phyloP scores from a whole-genome alignment of 2,113 vertebrate species.

The Nestor notabilis region DNA sequence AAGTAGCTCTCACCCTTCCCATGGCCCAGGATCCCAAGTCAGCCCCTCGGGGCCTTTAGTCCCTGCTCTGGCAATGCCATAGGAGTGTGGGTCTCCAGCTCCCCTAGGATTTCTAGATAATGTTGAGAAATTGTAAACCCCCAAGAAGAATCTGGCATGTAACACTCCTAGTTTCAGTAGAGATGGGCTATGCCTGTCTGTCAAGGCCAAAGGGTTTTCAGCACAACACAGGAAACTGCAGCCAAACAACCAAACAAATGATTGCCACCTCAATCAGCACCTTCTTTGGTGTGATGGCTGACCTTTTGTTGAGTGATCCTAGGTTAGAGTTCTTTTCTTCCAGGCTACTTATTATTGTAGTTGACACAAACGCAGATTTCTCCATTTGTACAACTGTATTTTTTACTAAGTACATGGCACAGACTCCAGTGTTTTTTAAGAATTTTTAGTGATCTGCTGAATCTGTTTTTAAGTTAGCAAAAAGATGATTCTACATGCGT shows the following conservation, averaged over 20 bases:
- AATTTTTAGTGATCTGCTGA: neutral
- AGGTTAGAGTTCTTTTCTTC: neutral
- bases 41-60: rapidly evolving
- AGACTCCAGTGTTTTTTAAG: neutral
- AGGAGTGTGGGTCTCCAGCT: neutral
- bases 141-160: neutral
- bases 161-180: neutral
- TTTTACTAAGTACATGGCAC: neutral
- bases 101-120: neutral
- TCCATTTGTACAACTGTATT: neutral
- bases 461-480: neutral
- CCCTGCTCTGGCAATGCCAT: rapidly evolving
- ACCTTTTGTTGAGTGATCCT: neutral
- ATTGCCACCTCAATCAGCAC: neutral
- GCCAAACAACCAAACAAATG: neutral
- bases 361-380: neutral
- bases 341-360: neutral
- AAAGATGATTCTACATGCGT: neutral
- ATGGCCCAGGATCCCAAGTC: neutral
- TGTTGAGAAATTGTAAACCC: neutral
- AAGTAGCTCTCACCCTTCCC: neutral
- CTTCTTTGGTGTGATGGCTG: neutral
- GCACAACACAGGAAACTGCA: neutral
- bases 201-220: neutral
- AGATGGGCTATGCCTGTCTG: neutral